Base-by-base conservation (phyloP, 2,888 invertebrate genomes). In the Cistogaster globosa region DNA sequence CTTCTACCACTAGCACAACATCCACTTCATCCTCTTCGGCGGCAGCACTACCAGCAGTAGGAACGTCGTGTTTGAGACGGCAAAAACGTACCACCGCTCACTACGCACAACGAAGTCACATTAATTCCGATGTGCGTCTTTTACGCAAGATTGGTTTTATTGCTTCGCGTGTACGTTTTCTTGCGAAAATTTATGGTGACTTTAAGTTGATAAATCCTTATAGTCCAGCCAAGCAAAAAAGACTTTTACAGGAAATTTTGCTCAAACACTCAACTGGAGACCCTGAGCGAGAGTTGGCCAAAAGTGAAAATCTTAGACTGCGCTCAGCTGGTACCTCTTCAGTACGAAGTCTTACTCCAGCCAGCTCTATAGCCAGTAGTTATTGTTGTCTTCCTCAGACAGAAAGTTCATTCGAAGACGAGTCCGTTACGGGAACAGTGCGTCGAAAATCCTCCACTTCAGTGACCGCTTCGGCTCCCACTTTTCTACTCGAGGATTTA, bases 61-160 rank as follows among this genome's bases (percentile, higher is more conserved):
- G 83, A 69, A 74, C 83, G 8, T 83, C 68, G 20, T 80, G 69
- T 62, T 12, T 72, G 26, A 71, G 88, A 86, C 88, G 88, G 78
- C 86, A 88, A 88, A 88, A 86, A 88, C 88, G 77, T 80, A 62
- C 87, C 72, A 76, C 42, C 62, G 82, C 71, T 57, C 55, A 53
- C 36, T 45, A 63, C 22, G 45, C 78, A 51, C 77, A 71, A 20
- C 83, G 62, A 36, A 71, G 76, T 78, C 86, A 87, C 63, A 67
- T 88, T 74, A 90, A 88, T 86, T 88, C 91, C 86, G 92, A 92
- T 90, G 92, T 92, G 77, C 91, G 92, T 78, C 85, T 93, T 78
- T 87, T 93, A 86, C 92, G 92, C 38, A 91, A 92, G 76, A 91
- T 93, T 84, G 92, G 92, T 69, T 92, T 90, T 69, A 93, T 93